These are phyloP conservation scores for Oegoconia quadripuncta DNA, from an alignment of 2,888 invertebrate genomes.

Conservation along the genomic window DNA sequence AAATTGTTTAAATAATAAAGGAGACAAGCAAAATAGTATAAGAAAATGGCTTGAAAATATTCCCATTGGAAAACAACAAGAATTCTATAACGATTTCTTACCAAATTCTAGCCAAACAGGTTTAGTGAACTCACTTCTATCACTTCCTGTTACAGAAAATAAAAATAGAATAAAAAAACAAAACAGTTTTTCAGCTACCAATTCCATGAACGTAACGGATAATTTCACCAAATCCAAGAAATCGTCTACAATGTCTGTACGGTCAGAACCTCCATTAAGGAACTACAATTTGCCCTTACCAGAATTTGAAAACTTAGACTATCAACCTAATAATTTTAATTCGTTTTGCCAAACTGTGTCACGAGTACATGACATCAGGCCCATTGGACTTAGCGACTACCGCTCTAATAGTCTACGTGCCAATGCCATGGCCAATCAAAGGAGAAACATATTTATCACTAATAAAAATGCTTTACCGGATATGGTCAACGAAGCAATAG, in stretches of 20 bases:
- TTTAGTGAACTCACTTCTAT: constrained; percentile 53
- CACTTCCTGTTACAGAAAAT: constrained; percentile 47
- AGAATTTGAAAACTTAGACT: constrained; percentile 45
- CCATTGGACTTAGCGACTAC: constrained; percentile 47
- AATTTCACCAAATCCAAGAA: constrained; percentile 45
- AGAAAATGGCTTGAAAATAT: constrained; percentile 88
- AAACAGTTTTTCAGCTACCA: constrained; percentile 55
- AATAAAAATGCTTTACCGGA: constrained; percentile 75
- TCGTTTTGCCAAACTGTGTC: constrained; percentile 52
- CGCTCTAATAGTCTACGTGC: constrained; percentile 41
- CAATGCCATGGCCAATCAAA: constrained; percentile 30
- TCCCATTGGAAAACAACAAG: constrained; percentile 63
- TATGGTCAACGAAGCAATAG: constrained; percentile 84
- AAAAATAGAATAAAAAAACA: constrained; percentile 52
- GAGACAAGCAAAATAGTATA: constrained; percentile 86
- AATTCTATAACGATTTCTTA: constrained; percentile 43
- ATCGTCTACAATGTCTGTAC: constrained; percentile 56
- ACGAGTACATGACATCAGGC: constrained; percentile 48
- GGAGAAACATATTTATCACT: constrained; percentile 38
- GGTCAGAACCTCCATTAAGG: constrained; percentile 62
- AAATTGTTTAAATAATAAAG: constrained; percentile 76
- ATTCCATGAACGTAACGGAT: constrained; percentile 42
- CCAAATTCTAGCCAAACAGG: constrained; percentile 40
- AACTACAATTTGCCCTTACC: constrained; percentile 66
- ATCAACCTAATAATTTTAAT: constrained; percentile 36